Evolutionary conservation across 2,888 invertebrate species (phyloP), one percentile per base, ranked within the genome.

Genomic region (Parnassius mnemosyne): DNA sequence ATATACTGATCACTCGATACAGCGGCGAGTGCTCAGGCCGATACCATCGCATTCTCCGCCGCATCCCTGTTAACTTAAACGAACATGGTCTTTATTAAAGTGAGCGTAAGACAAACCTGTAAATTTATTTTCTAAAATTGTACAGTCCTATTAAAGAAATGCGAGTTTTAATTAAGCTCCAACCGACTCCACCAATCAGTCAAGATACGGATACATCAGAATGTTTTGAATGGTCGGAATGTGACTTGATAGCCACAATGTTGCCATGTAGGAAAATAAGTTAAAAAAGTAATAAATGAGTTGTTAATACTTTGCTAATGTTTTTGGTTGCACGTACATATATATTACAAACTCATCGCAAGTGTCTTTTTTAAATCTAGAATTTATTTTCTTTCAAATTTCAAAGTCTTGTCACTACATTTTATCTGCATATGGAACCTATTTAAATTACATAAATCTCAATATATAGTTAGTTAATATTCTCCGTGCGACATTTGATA

Each of bases 1-100:
- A 69, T 69, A 77, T 77, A 71, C 78, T 76, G 85, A 83, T 84
- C 81, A 81, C 72, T 80, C 77, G 85, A 85, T 86, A 85, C 80
- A 57, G 70, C 67, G 70, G 66, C 67, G 65, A 55, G 63, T 64
- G 67, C 66, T 66, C 61, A 57, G 67, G 63, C 66, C 66, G 79
- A 78, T 79, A 73, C 68, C 67, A 80, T 81, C 78, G 72, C 66
- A 69, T 72, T 65, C 69, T 66, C 56, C 46, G 49, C 42, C 57
- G 47, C 10, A 49, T 41, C 13, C 20, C 47, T 43, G 49, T 42
- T 20, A 46, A 52, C 25, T 41, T 44, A 46, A 25, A 46, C 54
- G 53, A 63, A 58, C 63, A 34, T 63, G 59, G 51, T 41, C 63
- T 46, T 58, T 59, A 63, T 59, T 57, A 34, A 54, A 11, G 41